phyloP scores from a whole-genome alignment of 2,888 invertebrate genomes.

The Morpho achilles region DNA sequence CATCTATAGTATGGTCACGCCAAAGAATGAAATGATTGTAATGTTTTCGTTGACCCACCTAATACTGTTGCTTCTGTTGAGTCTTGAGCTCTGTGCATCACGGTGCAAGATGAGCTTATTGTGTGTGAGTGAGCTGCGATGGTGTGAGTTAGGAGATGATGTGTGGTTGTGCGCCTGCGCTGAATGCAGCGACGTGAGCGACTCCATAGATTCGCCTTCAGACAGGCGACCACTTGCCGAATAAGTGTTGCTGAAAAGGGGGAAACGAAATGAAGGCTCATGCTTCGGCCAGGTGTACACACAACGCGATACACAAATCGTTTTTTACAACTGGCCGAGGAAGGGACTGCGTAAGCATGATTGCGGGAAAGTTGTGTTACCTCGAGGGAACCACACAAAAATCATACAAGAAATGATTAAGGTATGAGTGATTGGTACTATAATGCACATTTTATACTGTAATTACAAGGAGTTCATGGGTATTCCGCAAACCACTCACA shows the following conservation, averaged over 20 bases:
- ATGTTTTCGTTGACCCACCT: constrained; percentile 80
- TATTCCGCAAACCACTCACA: constrained; percentile 34
- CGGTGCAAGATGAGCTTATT: constrained; percentile 80
- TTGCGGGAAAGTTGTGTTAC: constrained; percentile 37
- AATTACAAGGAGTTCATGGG: constrained; percentile 20
- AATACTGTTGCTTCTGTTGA: constrained; percentile 95
- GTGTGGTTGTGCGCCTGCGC: constrained; percentile 87
- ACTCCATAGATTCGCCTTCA: constrained; percentile 94
- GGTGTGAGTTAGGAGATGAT: constrained; percentile 83
- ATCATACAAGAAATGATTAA: constrained; percentile 31
- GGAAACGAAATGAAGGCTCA: constrained; percentile 56
- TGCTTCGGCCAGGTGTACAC: constrained; percentile 49
- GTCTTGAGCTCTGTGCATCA: constrained; percentile 80
- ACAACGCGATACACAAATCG: constrained; percentile 22
- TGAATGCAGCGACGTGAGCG: constrained; percentile 87
- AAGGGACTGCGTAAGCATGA: constrained; percentile 54
- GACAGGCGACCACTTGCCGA: constrained; percentile 87
- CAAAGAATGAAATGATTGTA: constrained; percentile 6
- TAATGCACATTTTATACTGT: constrained; percentile 26
- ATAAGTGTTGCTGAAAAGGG: constrained; percentile 83
- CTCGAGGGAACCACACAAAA: constrained; percentile 35
- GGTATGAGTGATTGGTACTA: constrained; percentile 33
- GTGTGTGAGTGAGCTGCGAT: constrained; percentile 83
- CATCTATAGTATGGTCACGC: constrained; percentile 4
- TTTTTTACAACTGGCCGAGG: constrained; percentile 54